These are phyloP conservation scores for Prorops nasuta DNA, from an alignment of 1,140 invertebrate genomes.

Conservation along the genomic window DNA sequence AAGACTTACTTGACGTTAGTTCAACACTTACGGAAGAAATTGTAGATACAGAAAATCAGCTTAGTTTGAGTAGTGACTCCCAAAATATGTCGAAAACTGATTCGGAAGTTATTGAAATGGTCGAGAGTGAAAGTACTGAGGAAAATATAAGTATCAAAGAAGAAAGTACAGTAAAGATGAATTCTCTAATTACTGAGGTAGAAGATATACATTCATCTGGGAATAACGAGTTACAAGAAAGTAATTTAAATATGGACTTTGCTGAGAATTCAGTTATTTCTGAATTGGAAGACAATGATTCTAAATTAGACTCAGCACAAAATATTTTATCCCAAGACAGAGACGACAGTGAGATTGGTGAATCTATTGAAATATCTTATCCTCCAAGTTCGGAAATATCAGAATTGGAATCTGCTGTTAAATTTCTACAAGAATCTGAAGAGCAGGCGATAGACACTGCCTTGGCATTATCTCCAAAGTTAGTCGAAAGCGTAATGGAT, in stretches of 20 bases:
- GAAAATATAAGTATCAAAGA: too few relatives aligned
- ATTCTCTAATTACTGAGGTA: neutral
- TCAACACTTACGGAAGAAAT: neutral
- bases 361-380: constrained; percentile 18
- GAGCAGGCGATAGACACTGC: constrained; percentile 40
- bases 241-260: constrained; percentile 22
- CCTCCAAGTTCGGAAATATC: constrained; percentile 37
- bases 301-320: constrained; percentile 17
- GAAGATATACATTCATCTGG: constrained; percentile 7
- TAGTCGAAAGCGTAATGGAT: constrained; percentile 25
- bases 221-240: constrained; percentile 10
- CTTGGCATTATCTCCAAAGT: constrained; percentile 27
- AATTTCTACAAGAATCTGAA: constrained; percentile 49
- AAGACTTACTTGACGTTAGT: neutral
- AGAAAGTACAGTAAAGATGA: neutral
- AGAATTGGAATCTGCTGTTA: constrained; percentile 49
- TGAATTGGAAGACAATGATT: constrained; percentile 19
- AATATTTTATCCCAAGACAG: constrained; percentile 8
- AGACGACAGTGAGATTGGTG: constrained; percentile 7
- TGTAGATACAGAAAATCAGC: too few relatives aligned
- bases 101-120: neutral
- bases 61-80: too few relatives aligned
- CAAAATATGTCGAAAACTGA: neutral
- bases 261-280: constrained; percentile 19
- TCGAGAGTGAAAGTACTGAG: too few relatives aligned